A percentile compares a stretch with the other conserved stretches of the same genome.
These are phyloP conservation scores for Invenusta paracnida DNA, from an alignment of 2,888 invertebrate species.

Conservation along the genomic window DNA sequence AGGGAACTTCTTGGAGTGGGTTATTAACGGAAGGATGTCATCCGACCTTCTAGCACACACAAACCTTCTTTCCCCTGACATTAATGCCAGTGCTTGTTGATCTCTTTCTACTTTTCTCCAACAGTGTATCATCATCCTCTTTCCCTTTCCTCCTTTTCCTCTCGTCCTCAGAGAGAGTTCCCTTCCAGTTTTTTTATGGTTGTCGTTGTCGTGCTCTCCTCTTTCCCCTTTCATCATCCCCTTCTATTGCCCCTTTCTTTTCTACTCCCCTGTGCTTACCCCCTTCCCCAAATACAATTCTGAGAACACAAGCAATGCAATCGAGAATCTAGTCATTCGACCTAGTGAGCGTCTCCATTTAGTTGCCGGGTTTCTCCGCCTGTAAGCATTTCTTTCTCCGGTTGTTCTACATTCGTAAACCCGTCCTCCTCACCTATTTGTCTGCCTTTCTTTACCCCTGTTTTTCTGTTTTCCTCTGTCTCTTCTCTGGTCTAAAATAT, in stretches of 20 bases:
- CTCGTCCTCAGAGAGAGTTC: no score
- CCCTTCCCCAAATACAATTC: no score
- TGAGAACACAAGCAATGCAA: no score
- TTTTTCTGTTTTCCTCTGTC: no score
- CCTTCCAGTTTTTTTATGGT: not conserved
- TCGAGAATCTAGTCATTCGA: no score
- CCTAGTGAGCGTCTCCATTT: slow-evolving; percentile 17
- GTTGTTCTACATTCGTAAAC: slow-evolving; percentile 8
- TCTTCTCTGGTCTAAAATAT: no score
- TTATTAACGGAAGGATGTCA: slow-evolving; percentile 29
- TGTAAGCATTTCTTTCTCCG: not conserved
- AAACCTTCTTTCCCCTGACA: slow-evolving; percentile 4
- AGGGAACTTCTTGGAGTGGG: not conserved
- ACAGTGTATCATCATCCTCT: no score
- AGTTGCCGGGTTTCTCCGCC: slow-evolving; percentile 11
- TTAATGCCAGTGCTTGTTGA: slow-evolving; percentile 21
- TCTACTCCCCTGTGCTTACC: not conserved
- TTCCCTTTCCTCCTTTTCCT: not conserved
- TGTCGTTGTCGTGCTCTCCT: not conserved
- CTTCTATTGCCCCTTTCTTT: not conserved
- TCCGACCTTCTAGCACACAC: slow-evolving; percentile 23
- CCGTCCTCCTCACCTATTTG: not conserved
- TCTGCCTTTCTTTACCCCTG: not conserved
- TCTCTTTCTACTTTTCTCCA: not conserved
- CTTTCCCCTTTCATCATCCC: not conserved